These are phyloP conservation scores for Mythimna pallens DNA, from an alignment of 2,888 invertebrate species.

Conservation along the genomic window DNA sequence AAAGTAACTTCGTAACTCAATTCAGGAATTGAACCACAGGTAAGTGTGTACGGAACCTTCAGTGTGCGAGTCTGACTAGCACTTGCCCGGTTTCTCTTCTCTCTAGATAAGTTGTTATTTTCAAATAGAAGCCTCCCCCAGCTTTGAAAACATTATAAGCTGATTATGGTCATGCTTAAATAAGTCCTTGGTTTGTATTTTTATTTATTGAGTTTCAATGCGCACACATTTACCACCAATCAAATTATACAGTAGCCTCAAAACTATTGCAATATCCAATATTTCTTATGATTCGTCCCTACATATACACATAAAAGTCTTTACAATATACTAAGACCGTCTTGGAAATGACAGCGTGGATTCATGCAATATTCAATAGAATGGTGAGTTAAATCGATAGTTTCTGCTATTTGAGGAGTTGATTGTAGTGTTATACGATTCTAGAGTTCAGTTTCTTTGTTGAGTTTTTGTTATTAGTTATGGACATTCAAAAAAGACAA, in stretches of 20 bases:
- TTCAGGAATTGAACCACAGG: no score
- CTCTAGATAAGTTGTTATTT: neutral
- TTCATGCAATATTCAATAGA: slow-evolving; percentile 64
- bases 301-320: slow-evolving; percentile 34
- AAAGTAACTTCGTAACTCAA: no score
- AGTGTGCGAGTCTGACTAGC: no score
- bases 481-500: no score
- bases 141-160: neutral
- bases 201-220: neutral
- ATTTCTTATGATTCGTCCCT: slow-evolving; percentile 25
- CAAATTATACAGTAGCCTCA: neutral
- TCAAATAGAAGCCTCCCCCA: neutral
- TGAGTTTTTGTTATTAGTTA: slow-evolving; percentile 21
- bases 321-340: slow-evolving; percentile 29
- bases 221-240: neutral
- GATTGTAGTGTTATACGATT: slow-evolving; percentile 41
- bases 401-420: slow-evolving; percentile 53
- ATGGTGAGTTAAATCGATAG: slow-evolving; percentile 59
- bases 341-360: slow-evolving; percentile 51
- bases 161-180: neutral
- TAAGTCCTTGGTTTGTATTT: neutral
- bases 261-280: slow-evolving; percentile 21
- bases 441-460: slow-evolving; percentile 6
- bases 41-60: no score
- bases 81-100: no score